phyloP scores from a whole-genome alignment of 2,797 vertebrate genomes.

The Apogon talboti region DNA sequence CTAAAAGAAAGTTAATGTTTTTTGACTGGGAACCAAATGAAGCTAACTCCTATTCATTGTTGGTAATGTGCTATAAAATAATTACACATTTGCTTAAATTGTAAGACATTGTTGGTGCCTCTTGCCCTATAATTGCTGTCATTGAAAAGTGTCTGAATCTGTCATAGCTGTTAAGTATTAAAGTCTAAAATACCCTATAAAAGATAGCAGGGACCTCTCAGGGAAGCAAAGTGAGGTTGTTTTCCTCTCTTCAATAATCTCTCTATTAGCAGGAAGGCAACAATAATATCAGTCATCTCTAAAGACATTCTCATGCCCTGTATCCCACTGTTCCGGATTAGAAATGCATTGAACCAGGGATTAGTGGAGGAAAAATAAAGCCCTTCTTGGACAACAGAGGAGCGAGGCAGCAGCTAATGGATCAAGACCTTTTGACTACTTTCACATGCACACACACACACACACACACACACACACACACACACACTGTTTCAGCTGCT shows the following conservation, averaged over 20 bases:
- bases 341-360: constrained; percentile 56
- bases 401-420: constrained; percentile 36
- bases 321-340: constrained; percentile 65
- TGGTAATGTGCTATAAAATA: too few relatives aligned
- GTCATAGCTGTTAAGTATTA: background rate
- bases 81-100: too few relatives aligned
- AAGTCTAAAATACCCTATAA: constrained; percentile 1
- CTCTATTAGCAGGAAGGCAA: constrained; percentile 49
- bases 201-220: background rate
- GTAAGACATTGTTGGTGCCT: too few relatives aligned
- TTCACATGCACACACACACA: constrained; percentile 10
- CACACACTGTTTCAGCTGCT: constrained; percentile 21
- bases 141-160: background rate
- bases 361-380: constrained; percentile 61
- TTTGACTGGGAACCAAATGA: too few relatives aligned
- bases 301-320: constrained; percentile 46
- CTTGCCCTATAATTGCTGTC: too few relatives aligned
- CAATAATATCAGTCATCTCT: constrained; percentile 59
- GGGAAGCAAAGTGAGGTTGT: constrained; percentile 11
- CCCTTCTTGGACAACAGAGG: constrained; percentile 49
- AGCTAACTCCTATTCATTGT: too few relatives aligned
- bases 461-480: constrained; percentile 5
- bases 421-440: constrained; percentile 45
- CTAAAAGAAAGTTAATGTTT: too few relatives aligned
- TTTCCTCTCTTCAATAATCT: constrained; percentile 46